Percentiles rank a stretch among this genome's conserved stretches.
These are phyloP conservation scores for Oryzias dopingdopingensis DNA, from an alignment of 2,797 vertebrate species.

Conservation along the genomic window DNA sequence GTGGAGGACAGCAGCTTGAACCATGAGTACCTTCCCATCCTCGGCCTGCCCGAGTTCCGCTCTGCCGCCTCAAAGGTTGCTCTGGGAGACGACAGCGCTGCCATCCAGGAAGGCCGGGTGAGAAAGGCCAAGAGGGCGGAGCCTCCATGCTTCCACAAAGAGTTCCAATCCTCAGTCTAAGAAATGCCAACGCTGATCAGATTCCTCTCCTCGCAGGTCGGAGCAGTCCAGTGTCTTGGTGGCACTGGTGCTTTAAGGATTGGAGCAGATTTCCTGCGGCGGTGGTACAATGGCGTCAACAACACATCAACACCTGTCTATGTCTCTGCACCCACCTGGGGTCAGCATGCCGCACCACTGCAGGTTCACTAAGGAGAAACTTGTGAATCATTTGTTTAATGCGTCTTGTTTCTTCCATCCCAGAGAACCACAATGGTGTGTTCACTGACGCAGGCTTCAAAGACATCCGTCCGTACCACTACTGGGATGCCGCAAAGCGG, in stretches of 20 bases:
- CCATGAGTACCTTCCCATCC: constrained; percentile 95
- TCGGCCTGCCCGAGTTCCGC: constrained; percentile 90
- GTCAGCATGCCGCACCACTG: constrained; percentile 56
- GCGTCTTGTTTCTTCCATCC: not conserved
- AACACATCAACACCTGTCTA: constrained; percentile 90
- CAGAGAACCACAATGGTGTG: constrained; percentile 94
- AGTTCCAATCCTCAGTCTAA: too few relatives aligned
- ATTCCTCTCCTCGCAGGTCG: constrained; percentile 77
- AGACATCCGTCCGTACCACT: constrained; percentile 90
- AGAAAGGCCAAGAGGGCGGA: not conserved
- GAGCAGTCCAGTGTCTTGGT: constrained; percentile 87
- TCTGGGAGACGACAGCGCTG: constrained; percentile 86
- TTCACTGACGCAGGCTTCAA: constrained; percentile 91
- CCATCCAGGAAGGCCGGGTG: constrained; percentile 87
- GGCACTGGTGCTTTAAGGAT: constrained; percentile 91
- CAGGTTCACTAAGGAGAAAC: not conserved
- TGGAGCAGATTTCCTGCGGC: constrained; percentile 88
- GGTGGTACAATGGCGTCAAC: constrained; percentile 93
- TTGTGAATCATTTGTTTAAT: not conserved
- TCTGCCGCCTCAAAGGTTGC: constrained; percentile 85
- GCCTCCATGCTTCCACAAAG: not conserved
- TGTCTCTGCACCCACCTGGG: constrained; percentile 92
- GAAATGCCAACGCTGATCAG: not conserved
- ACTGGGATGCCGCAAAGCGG: constrained; percentile 90
- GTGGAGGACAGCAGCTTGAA: constrained; percentile 84